phyloP scores from a whole-genome alignment of 37 sponge, comb jelly and placozoan genomes.

The Aplysina aerophoba region DNA sequence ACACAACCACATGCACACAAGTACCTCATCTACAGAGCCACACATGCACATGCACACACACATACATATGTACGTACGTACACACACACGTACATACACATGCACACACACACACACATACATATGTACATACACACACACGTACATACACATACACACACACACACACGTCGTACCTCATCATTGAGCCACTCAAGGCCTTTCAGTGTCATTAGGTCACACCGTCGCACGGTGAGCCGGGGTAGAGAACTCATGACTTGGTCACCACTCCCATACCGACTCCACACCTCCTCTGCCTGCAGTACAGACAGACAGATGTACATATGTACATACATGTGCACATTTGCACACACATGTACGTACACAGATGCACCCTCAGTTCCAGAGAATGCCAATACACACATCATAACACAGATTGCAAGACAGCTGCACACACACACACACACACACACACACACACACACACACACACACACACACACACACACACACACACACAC shows the following conservation, averaged over 20 bases:
- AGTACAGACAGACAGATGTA: not conserved
- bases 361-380: not conserved
- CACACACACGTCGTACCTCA: constrained; percentile 68
- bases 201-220: constrained; percentile 71
- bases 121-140: not conserved
- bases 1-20: not conserved
- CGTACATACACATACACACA: not conserved
- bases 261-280: not conserved
- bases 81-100: not conserved
- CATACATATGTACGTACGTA: not conserved
- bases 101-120: not conserved
- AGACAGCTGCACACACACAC: too few relatives aligned
- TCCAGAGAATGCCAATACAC: too few relatives aligned
- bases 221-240: constrained; percentile 57
- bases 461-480: not conserved
- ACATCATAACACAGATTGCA: too few relatives aligned
- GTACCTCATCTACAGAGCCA: not conserved
- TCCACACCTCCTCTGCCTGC: not conserved
- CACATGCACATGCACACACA: not conserved
- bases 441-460: not conserved
- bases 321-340: not conserved
- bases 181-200: constrained; percentile 90
- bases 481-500: too few relatives aligned
- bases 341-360: not conserved
- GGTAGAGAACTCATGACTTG: constrained; percentile 57